Base-by-base conservation (phyloP, 2,113 vertebrate species). In the Brienomyrus longianalis region DNA sequence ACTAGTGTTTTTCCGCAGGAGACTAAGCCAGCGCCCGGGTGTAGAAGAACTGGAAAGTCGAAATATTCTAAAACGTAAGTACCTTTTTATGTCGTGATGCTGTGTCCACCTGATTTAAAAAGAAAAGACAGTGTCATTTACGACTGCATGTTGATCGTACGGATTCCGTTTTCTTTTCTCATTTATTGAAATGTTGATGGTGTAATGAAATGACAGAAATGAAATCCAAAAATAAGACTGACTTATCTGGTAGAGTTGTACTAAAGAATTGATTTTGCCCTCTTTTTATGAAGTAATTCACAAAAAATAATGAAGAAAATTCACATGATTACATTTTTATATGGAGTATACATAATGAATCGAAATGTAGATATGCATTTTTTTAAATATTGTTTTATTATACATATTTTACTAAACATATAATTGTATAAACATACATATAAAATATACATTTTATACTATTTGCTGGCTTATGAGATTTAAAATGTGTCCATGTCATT, bases 61-160 rank as follows among this genome's bases (percentile, higher is more conserved):
- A 51, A 99, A 99, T 93, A 99, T 99, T 92, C 92, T 99, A 85
- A 99, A 99, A 93, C 98, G 98, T 99, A 91, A 99, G 98, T 99
- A 93, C 35, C 11, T 88, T 43, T 59, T 80, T 51, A 43, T 35
- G 3, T 50, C 80, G 21, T 19, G n/a, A 23, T 50, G 54, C 17
- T 86, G 47, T 51, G 6, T 51, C 21, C 5, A 19, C 15, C 5
- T 43, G 0, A 17, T 80, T 80, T 2, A 80, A 80, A 80, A 80
- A 19, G 3, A 80, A 43, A 80, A 8, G 2, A 4, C 35, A 1
- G 35, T 17, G 15, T 39, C 13, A 43, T 80, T 43, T 43, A 80
- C 35, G 35, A 43, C 0, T 39, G 74, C 74, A 19, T 3, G 74
- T 35, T 80, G 74, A 80, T 31, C 35, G 70, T 35, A 35, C 13